A percentile compares a stretch with the other conserved stretches of the same genome.
Evolutionary conservation across 2,888 invertebrate species (phyloP).

Genomic region (Xestobium rufovillosum): DNA sequence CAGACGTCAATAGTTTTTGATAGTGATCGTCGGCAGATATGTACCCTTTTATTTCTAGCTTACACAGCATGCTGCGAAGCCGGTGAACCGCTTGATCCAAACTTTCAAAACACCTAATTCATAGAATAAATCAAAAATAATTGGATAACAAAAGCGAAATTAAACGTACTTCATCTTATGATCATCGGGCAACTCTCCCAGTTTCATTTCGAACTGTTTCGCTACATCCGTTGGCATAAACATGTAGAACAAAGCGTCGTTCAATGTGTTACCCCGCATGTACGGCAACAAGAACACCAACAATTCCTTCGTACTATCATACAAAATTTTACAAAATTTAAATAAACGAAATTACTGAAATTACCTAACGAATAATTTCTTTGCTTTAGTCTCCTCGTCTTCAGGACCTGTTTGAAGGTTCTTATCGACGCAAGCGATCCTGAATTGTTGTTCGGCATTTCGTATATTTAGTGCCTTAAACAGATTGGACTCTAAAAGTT

Average conservation of each 20-base stretch:
- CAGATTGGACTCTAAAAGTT: background rate
- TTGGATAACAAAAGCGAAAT: background rate
- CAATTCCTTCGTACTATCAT: background rate
- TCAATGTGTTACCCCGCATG: background rate
- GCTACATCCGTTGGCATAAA: no score
- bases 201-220: no score
- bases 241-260: background rate
- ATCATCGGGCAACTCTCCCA: no score
- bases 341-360: background rate
- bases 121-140: background rate
- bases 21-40: background rate
- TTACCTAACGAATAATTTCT: slow-evolving; percentile 1
- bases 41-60: background rate
- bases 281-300: background rate
- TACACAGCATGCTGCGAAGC: background rate
- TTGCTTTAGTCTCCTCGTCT: background rate
- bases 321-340: background rate
- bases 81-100: background rate
- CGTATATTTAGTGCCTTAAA: background rate
- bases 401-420: background rate
- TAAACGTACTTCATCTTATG: no score
- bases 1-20: background rate
- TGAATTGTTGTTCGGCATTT: background rate
- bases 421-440: background rate
- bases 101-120: background rate